phyloP scores from a whole-genome alignment of 2,888 invertebrate species.

The Tiliacea aurago region DNA sequence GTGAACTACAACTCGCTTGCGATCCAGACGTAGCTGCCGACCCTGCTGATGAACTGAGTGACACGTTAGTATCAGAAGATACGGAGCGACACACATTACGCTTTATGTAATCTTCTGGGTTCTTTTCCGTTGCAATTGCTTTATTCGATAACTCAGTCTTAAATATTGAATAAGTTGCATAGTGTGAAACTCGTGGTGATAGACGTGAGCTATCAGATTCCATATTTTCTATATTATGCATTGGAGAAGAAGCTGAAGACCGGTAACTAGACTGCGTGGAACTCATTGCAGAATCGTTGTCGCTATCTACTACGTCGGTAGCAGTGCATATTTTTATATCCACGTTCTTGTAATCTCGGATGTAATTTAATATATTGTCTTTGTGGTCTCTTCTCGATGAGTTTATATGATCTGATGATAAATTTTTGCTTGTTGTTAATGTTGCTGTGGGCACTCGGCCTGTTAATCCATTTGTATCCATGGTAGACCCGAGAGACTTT shows the following conservation, averaged over 20 bases:
- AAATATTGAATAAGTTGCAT: conserved; percentile 83
- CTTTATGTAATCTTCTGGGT: conserved; percentile 86
- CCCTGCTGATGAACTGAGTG: conserved; percentile 92
- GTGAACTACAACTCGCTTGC: conserved; percentile 92
- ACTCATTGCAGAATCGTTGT: conserved; percentile 97
- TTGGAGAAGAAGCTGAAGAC: conserved; percentile 94
- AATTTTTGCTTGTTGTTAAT: conserved; percentile 69
- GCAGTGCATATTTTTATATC: conserved; percentile 87
- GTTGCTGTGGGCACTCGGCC: conserved; percentile 70
- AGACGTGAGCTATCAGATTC: conserved; percentile 90
- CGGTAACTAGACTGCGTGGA: conserved; percentile 95
- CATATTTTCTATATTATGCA: conserved; percentile 91
- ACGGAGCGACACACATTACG: conserved; percentile 92
- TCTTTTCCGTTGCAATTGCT: conserved; percentile 78
- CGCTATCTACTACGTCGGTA: conserved; percentile 92
- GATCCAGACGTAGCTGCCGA: conserved; percentile 94
- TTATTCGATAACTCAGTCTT: conserved; percentile 85
- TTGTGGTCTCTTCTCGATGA: conserved; percentile 79
- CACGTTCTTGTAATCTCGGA: conserved; percentile 83
- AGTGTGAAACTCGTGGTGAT: conserved; percentile 86
- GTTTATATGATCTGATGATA: conserved; percentile 66
- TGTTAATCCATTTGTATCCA: conserved; percentile 76
- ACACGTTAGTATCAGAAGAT: conserved; percentile 94
- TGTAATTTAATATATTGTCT: conserved; percentile 75
- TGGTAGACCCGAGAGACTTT: conserved; percentile 74